Evolutionary conservation across 1,140 invertebrate species (phyloP), one percentile per base, ranked within the genome.

Genomic region (Pachyrhynchus sulphureomaculatus): DNA sequence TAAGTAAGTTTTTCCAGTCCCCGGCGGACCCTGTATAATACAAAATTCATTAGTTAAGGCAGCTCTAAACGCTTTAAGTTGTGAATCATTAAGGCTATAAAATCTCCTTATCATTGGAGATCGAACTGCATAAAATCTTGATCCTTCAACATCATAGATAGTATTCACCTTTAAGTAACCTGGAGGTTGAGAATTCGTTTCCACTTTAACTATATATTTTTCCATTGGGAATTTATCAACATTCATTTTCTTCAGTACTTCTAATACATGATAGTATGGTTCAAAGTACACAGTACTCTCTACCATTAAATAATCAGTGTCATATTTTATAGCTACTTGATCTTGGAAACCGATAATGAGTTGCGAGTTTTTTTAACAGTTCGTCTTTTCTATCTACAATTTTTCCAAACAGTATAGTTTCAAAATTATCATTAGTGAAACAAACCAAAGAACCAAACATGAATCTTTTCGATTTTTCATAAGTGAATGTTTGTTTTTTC

Each of bases 1-100:
- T n/a, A 92, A 68, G 68, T 79, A 88, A 0, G 90, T 91, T 77
- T 93, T 92, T 0, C 90, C 90, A 1, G 89, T 92, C 3, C 90
- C 90, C 0, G 90, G 90, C 8, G 86, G 86, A 0, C 87, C 87
- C 79, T 93, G 92, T 61, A 93, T 93, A 1, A 95, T 76, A 2
- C 83, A 78, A 65, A 89, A 84, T 68, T 88, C 83, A 41, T 81
- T 78, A 0, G 78, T 83, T 12, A 89, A 64, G 0, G 85, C 84
- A 24, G 81, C 74, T 62, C 78, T 73, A 58, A 82, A 84, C 0
- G 87, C 87, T 10, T 70, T 68, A 36, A 76, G 77, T 71, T 90
- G 88, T 44, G 80, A 81, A 29, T 79, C 68, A 72, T 88, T 82
- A 9, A 87, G 75, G 12, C 69, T 63, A 51, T 60, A 53, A 49